phyloP scores from a whole-genome alignment of 92 coral and sea anemone species.

The Blastomussa wellsi region DNA sequence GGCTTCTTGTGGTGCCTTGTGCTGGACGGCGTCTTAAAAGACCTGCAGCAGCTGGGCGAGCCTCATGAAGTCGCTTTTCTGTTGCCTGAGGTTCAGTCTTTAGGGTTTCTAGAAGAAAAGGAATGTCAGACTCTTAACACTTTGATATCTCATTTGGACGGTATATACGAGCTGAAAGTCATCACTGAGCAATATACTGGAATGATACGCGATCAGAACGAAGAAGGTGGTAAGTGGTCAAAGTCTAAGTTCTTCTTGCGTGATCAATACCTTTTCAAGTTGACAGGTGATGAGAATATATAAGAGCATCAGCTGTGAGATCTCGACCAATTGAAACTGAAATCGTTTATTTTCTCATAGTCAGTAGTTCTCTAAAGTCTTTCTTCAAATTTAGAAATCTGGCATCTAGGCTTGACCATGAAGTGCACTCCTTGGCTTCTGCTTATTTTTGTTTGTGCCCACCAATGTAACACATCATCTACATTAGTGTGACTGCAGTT shows the following conservation, averaged over 20 bases:
- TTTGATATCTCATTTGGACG: constrained; percentile 38
- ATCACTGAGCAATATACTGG: constrained; percentile 52
- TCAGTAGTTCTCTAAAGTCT: not conserved
- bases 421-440: not conserved
- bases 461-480: too few species aligned
- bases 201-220: constrained; percentile 41
- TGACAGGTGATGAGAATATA: not conserved
- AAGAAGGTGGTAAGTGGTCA: constrained; percentile 50
- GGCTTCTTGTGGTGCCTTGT: constrained; percentile 62
- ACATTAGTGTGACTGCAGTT: too few species aligned
- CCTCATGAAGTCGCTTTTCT: constrained; percentile 23
- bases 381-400: not conserved
- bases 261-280: not conserved
- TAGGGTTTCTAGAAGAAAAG: constrained; percentile 44
- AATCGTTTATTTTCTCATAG: not conserved
- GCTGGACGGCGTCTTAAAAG: constrained; percentile 31
- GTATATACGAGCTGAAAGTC: constrained; percentile 77
- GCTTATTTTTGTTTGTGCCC: too few species aligned
- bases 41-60: constrained; percentile 29
- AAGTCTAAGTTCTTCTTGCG: not conserved
- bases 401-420: not conserved
- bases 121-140: constrained; percentile 55
- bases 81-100: constrained; percentile 41
- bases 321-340: not conserved
- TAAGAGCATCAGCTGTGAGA: not conserved